These are phyloP conservation scores for Catocala fraxini DNA, from an alignment of 2,888 invertebrate genomes.

Conservation along the genomic window DNA sequence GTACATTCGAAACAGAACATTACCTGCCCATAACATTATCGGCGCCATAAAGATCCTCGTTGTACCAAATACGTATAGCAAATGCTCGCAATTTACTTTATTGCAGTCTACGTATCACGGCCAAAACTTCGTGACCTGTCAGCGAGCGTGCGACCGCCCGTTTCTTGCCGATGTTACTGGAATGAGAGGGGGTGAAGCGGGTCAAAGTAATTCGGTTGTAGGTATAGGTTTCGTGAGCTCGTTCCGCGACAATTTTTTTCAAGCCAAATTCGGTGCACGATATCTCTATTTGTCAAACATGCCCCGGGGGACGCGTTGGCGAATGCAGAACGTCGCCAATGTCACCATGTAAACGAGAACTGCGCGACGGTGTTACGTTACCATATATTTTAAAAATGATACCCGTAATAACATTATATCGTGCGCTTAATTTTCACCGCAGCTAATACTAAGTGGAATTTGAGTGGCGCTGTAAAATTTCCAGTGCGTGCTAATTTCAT, in stretches of 20 bases:
- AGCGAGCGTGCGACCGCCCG: constrained; percentile 41
- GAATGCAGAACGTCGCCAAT: constrained; percentile 54
- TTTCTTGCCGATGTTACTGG: constrained; percentile 27
- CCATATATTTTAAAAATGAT: constrained; percentile 29
- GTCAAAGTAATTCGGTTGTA: constrained; percentile 57
- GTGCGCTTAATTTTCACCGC: constrained; percentile 24
- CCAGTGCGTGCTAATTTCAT: neutral
- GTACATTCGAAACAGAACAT: constrained; percentile 79
- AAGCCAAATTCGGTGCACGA: constrained; percentile 77
- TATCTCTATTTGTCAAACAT: constrained; percentile 82
- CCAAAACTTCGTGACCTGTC: constrained; percentile 62
- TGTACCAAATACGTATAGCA: constrained; percentile 81
- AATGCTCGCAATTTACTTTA: constrained; percentile 86
- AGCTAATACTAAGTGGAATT: neutral
- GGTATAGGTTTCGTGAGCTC: constrained; percentile 72
- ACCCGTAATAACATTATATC: constrained; percentile 35
- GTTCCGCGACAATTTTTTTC: constrained; percentile 78
- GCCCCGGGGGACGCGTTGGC: constrained; percentile 59
- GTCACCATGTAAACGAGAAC: constrained; percentile 40
- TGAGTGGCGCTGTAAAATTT: neutral
- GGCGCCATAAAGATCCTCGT: constrained; percentile 81
- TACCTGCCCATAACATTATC: constrained; percentile 86
- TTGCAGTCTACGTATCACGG: constrained; percentile 74
- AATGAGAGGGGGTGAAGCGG: constrained; percentile 43
- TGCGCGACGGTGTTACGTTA: constrained; percentile 31